phyloP scores from a whole-genome alignment of 2,113 vertebrate species.

The Onychostoma macrolepis region DNA sequence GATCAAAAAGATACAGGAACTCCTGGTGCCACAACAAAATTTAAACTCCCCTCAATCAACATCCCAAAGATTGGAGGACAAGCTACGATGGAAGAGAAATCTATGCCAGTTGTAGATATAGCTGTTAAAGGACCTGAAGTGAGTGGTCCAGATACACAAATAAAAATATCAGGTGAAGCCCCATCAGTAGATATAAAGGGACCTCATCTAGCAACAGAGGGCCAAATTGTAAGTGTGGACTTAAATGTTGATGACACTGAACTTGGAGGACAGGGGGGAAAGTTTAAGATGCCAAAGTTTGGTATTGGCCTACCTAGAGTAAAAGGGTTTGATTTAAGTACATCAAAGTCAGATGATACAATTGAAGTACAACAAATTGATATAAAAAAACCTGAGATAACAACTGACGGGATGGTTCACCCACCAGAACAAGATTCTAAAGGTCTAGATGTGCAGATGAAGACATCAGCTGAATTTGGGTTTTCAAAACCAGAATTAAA shows the following conservation, averaged over 20 bases:
- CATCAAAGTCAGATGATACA: conserved; percentile 33
- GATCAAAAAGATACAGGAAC: conserved; percentile 36
- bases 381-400: conserved; percentile 7
- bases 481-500: conserved; percentile 34
- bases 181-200: conserved; percentile 31
- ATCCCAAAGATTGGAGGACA: conserved; percentile 54
- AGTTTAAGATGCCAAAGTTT: conserved; percentile 61
- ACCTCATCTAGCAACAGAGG: background rate
- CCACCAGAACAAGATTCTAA: conserved; percentile 41
- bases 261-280: conserved; percentile 38
- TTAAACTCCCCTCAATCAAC: conserved; percentile 59
- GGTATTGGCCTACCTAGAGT: conserved; percentile 46
- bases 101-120: conserved; percentile 38
- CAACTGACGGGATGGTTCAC: background rate
- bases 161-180: conserved; percentile 42
- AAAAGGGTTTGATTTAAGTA: conserved; percentile 42
- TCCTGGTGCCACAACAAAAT: conserved; percentile 46
- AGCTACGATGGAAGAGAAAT: conserved; percentile 28
- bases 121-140: conserved; percentile 40
- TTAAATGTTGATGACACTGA: conserved; percentile 9
- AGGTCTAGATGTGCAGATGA: conserved; percentile 42
- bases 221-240: background rate
- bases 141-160: conserved; percentile 22
- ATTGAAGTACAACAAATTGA: conserved; percentile 29
- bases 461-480: conserved; percentile 14